These are phyloP conservation scores for Latheticus oryzae DNA, from an alignment of 2,888 invertebrate species.

Conservation along the genomic window DNA sequence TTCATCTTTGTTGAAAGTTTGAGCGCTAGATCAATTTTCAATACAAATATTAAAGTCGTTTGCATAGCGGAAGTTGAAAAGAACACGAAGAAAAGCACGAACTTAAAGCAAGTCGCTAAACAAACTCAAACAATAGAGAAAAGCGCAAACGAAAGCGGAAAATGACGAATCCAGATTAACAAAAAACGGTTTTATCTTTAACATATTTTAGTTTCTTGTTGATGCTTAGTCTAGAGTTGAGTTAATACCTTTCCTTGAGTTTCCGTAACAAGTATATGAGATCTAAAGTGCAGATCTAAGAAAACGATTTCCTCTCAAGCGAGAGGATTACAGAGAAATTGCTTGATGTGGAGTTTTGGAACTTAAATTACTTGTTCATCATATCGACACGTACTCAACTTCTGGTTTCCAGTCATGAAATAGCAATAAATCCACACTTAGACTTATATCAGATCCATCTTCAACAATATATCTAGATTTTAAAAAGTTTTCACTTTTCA, in stretches of 20 bases:
- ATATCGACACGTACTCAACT: slow-evolving; percentile 37
- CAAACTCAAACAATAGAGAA: slow-evolving; percentile 32
- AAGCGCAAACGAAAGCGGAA: slow-evolving; percentile 8
- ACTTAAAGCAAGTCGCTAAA: slow-evolving; percentile 32
- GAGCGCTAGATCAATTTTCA: slow-evolving; percentile 53
- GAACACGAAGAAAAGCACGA: slow-evolving; percentile 41
- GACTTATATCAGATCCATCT: no score
- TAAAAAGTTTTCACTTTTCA: no score
- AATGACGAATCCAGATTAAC: slow-evolving; percentile 11
- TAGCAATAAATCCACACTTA: slow-evolving; percentile 34
- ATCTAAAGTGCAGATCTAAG: slow-evolving; percentile 42
- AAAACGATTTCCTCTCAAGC: slow-evolving; percentile 50
- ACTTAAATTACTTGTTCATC: slow-evolving; percentile 52
- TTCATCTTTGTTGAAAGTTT: slow-evolving; percentile 52
- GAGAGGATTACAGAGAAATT: slow-evolving; percentile 50
- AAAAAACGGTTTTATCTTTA: slow-evolving; percentile 8
- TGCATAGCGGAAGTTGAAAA: slow-evolving; percentile 45
- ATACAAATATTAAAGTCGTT: slow-evolving; percentile 54
- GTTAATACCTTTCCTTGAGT: slow-evolving; percentile 20
- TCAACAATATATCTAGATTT: no score
- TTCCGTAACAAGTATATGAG: slow-evolving; percentile 29
- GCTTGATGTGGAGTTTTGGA: slow-evolving; percentile 51
- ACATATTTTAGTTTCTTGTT: slow-evolving; percentile 12
- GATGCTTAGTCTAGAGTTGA: background rate
- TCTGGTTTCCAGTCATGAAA: slow-evolving; percentile 24